Conservation (phyloP, 2,113 vertebrate species). For the Oxygymnocypris stewartii region DNA sequence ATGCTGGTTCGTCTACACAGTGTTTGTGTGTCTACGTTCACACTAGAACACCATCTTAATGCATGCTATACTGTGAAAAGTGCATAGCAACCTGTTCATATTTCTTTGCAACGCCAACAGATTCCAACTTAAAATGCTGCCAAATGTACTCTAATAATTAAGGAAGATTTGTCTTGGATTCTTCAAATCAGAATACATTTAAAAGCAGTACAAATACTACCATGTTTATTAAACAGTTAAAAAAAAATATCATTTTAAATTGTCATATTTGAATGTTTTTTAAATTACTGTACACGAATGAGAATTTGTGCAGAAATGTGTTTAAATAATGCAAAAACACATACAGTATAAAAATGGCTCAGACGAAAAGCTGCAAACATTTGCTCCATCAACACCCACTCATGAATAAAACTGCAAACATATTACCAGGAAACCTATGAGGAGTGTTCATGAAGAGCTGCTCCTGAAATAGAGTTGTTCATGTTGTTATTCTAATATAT, state of each 20-base stretch:
- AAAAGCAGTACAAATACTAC: neutral
- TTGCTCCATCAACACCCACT: neutral
- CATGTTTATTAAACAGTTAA: neutral
- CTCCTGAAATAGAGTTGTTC: constrained; percentile 10
- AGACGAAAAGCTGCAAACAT: neutral
- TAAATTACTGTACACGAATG: neutral
- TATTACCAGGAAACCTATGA: neutral
- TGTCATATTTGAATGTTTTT: neutral
- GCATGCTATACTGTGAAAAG: neutral
- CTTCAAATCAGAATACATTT: neutral
- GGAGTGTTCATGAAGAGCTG: neutral
- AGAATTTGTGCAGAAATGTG: no score
- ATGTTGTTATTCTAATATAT: neutral
- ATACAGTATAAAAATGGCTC: neutral
- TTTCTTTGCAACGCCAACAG: neutral
- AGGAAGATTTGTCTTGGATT: neutral
- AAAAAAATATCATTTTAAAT: neutral
- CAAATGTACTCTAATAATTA: neutral
- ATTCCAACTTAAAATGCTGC: neutral
- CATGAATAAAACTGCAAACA: neutral
- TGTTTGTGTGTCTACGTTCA: neutral
- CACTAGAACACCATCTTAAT: no score
- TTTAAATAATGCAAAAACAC: no score
- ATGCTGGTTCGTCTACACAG: neutral
- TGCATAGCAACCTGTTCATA: neutral